Conservation (phyloP, 2,888 invertebrate genomes). For the Elegia similella region DNA sequence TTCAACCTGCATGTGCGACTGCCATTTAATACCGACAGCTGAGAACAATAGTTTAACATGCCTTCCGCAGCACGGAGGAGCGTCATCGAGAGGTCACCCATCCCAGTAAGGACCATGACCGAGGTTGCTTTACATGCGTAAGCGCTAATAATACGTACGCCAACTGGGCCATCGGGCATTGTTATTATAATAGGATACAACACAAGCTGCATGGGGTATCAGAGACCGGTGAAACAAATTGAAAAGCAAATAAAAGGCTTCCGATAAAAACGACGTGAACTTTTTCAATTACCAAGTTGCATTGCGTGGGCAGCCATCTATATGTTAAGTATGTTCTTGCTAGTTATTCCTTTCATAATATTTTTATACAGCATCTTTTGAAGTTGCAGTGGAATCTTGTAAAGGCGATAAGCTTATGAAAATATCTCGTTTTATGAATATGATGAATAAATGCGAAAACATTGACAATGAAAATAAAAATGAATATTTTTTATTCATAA, state of each 20-base stretch:
- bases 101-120: too few species aligned
- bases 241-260: conserved; percentile 56
- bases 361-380: conserved; percentile 2
- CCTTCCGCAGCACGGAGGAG: too few species aligned
- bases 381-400: not conserved
- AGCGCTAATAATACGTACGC: too few species aligned
- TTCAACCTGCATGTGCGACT: too few species aligned
- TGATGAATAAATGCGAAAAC: not conserved
- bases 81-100: too few species aligned
- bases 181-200: not conserved
- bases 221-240: conserved; percentile 50
- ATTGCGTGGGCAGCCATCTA: conserved; percentile 50
- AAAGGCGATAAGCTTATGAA: conserved; percentile 13
- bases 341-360: conserved; percentile 15
- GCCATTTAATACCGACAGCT: too few species aligned
- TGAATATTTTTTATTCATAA: too few species aligned
- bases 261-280: conserved; percentile 62
- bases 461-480: too few species aligned
- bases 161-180: too few species aligned
- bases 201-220: conserved; percentile 27
- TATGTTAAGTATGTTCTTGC: conserved; percentile 48
- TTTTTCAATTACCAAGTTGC: conserved; percentile 80
- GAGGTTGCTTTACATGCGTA: too few species aligned
- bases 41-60: too few species aligned
- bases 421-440: not conserved